Evolutionary conservation across 2,797 vertebrate genomes (phyloP).

Genomic region (Xiphorhynchus erythropygius): DNA sequence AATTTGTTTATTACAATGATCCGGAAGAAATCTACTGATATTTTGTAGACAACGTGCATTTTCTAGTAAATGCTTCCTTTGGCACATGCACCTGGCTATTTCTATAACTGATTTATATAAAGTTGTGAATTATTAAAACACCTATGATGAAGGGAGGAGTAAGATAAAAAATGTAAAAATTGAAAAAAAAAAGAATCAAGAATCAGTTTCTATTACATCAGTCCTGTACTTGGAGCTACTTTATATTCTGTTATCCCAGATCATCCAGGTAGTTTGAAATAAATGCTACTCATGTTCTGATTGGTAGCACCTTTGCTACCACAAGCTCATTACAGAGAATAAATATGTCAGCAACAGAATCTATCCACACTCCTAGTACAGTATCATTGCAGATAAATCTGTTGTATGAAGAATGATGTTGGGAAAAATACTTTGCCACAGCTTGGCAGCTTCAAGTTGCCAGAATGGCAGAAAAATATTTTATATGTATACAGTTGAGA

Average conservation of each 20-base stretch:
- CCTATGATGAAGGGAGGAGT: not conserved
- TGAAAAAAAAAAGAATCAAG: not conserved
- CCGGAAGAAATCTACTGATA: not conserved
- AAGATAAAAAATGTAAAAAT: not conserved
- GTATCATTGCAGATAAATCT: not conserved
- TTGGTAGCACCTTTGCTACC: not conserved
- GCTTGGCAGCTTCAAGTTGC: not conserved
- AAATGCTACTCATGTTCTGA: not conserved
- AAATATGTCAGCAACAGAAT: not conserved
- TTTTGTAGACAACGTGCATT: not conserved
- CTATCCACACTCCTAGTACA: not conserved
- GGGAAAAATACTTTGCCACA: not conserved
- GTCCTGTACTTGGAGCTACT: not conserved
- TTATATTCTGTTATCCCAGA: not conserved
- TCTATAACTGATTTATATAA: not conserved
- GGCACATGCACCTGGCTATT: not conserved
- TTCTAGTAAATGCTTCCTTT: not conserved
- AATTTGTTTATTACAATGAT: not conserved
- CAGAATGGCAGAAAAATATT: not conserved
- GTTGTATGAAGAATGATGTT: not conserved
- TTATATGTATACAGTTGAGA: not conserved
- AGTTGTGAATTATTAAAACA: not conserved
- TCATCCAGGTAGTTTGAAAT: not conserved
- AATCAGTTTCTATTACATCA: not conserved
- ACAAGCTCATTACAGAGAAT: not conserved